These are phyloP conservation scores for Rhyacophila brunnea DNA, from an alignment of 1,140 invertebrate species.

Conservation along the genomic window DNA sequence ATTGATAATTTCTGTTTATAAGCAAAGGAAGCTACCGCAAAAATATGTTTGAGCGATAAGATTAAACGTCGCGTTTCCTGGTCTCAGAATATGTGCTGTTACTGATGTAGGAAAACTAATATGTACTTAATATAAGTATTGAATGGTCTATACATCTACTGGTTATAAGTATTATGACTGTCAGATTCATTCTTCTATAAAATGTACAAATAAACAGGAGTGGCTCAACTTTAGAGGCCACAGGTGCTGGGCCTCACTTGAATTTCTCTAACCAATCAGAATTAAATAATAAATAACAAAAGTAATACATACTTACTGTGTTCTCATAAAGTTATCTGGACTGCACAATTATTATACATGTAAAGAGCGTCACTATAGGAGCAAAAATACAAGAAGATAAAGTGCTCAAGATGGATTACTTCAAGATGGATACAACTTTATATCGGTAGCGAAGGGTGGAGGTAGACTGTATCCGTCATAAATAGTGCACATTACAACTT, in stretches of 20 bases:
- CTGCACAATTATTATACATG: too few relatives aligned
- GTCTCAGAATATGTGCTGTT: slow-evolving; percentile 5
- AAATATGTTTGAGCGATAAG: slow-evolving; percentile 9
- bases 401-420: too few relatives aligned
- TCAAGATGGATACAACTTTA: too few relatives aligned
- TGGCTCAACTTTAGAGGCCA: background rate
- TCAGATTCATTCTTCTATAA: background rate
- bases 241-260: too few relatives aligned
- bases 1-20: slow-evolving; percentile 3
- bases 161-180: background rate
- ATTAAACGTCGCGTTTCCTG: slow-evolving; percentile 1
- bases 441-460: too few relatives aligned
- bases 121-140: background rate
- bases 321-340: too few relatives aligned
- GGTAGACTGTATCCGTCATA: too few relatives aligned
- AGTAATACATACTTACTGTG: too few relatives aligned
- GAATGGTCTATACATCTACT: background rate
- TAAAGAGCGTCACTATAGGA: too few relatives aligned
- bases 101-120: background rate
- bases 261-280: too few relatives aligned
- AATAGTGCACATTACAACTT: too few relatives aligned
- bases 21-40: slow-evolving; percentile 6
- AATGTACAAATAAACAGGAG: background rate
- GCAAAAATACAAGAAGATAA: too few relatives aligned
- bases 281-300: background rate